Percentiles rank a stretch among this genome's conserved stretches.
phyloP scores from a whole-genome alignment of 37 sponge, comb jelly and placozoan genomes.

The Bolinopsis microptera region DNA sequence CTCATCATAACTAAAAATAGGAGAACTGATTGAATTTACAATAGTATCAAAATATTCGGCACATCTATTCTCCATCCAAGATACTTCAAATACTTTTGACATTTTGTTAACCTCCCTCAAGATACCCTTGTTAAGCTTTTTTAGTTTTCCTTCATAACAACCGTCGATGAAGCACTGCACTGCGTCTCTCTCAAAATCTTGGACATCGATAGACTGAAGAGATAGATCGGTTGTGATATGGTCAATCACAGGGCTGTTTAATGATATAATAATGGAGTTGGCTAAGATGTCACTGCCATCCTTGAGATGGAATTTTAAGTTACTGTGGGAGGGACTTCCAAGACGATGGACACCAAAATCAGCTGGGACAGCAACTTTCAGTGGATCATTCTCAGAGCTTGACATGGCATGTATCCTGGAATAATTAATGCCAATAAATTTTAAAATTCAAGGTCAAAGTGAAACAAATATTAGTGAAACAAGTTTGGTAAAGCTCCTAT shows the following conservation, averaged over 20 bases:
- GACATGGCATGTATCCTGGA: too few species aligned
- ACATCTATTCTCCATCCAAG: constrained; percentile 21
- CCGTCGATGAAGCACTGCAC: not conserved
- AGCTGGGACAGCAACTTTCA: not conserved
- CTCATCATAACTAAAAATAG: not conserved
- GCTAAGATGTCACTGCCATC: not conserved
- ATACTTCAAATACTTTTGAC: not conserved
- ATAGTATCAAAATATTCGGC: not conserved
- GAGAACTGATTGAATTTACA: not conserved
- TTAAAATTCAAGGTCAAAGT: too few species aligned
- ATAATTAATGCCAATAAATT: too few species aligned
- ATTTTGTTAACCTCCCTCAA: constrained; percentile 58
- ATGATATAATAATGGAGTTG: constrained; percentile 8
- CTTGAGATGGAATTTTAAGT: not conserved
- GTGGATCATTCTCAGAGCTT: not conserved
- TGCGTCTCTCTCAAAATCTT: not conserved
- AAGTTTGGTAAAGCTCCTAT: too few species aligned
- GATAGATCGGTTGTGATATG: not conserved
- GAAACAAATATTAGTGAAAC: too few species aligned
- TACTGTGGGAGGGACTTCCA: not conserved
- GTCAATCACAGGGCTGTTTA: constrained; percentile 32
- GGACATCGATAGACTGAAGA: not conserved
- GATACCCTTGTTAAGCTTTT: not conserved
- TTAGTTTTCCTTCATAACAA: not conserved
- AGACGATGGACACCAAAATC: not conserved